phyloP scores from a whole-genome alignment of 2,797 vertebrate genomes.

The Ispidina lecontei region DNA sequence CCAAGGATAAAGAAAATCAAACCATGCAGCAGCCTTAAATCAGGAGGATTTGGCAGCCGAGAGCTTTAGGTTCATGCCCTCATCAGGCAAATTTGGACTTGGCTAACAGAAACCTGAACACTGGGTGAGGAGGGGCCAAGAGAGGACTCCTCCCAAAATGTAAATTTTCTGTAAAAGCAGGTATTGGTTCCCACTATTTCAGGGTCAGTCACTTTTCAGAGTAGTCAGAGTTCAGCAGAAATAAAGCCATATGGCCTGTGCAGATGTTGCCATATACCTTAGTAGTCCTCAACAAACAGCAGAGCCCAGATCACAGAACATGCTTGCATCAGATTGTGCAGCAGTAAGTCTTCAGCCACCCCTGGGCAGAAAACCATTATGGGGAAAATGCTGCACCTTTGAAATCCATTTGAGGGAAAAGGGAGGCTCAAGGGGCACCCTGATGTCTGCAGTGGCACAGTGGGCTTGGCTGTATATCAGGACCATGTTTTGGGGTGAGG shows the following conservation, averaged over 20 bases:
- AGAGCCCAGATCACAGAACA: neutral
- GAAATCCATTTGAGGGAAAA: neutral
- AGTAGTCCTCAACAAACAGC: neutral
- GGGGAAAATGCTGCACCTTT: neutral
- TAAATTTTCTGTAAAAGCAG: neutral
- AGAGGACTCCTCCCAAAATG: neutral
- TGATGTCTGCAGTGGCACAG: neutral
- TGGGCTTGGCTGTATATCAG: accelerated
- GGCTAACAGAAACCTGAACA: neutral
- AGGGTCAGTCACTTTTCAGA: neutral
- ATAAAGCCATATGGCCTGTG: neutral
- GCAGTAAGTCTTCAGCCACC: neutral
- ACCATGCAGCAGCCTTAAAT: neutral
- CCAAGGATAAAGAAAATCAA: neutral
- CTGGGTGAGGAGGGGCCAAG: neutral
- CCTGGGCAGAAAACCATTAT: neutral
- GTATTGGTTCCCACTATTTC: neutral
- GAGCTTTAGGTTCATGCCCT: neutral
- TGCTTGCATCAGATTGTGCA: neutral
- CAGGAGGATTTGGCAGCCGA: neutral
- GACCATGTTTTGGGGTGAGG: neutral
- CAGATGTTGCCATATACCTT: neutral
- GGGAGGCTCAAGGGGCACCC: neutral
- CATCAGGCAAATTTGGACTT: neutral
- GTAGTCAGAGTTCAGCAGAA: neutral